phyloP scores from a whole-genome alignment of 2,888 invertebrate genomes.

The Drosophila monieri region DNA sequence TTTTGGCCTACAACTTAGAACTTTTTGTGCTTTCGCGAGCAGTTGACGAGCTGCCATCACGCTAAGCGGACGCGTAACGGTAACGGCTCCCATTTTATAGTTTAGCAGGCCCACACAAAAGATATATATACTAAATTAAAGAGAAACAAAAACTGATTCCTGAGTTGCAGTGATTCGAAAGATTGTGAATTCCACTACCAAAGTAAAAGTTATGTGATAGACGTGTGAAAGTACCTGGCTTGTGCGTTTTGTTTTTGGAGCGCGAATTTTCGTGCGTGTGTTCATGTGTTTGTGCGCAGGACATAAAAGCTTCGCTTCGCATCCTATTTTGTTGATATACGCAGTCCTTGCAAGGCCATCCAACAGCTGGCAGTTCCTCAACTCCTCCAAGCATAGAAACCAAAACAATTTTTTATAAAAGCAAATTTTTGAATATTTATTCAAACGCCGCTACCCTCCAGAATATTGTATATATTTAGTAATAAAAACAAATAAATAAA shows the following conservation, averaged over 20 bases:
- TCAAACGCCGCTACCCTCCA: background rate
- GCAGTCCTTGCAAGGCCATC: conserved; percentile 59
- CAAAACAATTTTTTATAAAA: conserved; percentile 19
- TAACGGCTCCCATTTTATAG: conserved; percentile 9
- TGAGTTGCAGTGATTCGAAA: background rate
- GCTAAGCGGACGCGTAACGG: conserved; percentile 69
- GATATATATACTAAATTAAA: conserved; percentile 28
- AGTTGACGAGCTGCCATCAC: conserved; percentile 82
- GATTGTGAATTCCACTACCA: conserved; percentile 4
- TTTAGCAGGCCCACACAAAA: conserved; percentile 17
- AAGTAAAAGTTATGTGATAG: conserved; percentile 68
- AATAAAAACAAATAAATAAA: background rate
- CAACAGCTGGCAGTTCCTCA: conserved; percentile 55
- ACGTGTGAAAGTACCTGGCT: background rate
- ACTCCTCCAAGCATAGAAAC: conserved; percentile 16
- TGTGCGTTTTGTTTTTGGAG: conserved; percentile 38
- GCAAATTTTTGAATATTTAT: conserved; percentile 32
- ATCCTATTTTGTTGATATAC: conserved; percentile 45
- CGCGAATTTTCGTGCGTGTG: conserved; percentile 20
- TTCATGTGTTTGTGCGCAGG: conserved; percentile 58
- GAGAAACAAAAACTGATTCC: conserved; percentile 14
- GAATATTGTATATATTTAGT: conserved; percentile 6
- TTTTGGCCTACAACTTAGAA: conserved; percentile 51
- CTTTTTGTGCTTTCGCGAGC: conserved; percentile 63
- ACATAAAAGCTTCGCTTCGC: conserved; percentile 47